Percentiles rank a stretch among this genome's conserved stretches.
phyloP scores from a whole-genome alignment of 2,797 vertebrate species.

The Lagodon rhomboides region DNA sequence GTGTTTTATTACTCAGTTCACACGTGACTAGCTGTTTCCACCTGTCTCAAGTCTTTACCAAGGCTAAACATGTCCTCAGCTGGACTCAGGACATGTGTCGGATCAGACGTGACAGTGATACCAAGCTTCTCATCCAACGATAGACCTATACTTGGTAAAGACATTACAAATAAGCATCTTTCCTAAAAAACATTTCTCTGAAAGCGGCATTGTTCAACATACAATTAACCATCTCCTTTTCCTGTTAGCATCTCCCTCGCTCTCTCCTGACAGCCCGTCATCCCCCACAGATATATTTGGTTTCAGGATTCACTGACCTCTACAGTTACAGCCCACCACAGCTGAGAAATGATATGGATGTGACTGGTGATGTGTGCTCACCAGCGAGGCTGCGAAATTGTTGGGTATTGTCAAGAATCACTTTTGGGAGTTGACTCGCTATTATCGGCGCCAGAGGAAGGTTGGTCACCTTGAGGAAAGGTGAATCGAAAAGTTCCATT shows the following conservation, averaged over 20 bases:
- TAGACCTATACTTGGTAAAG: too few relatives aligned
- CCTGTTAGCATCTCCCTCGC: conserved; percentile 14
- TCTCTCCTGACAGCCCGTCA: conserved; percentile 39
- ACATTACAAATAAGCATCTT: not conserved
- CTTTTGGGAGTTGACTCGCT: conserved; percentile 45
- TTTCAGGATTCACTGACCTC: conserved; percentile 72
- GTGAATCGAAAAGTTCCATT: conserved; percentile 31
- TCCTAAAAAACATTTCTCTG: not conserved
- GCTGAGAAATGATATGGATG: conserved; percentile 65
- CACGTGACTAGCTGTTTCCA: not conserved
- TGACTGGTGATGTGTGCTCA: conserved; percentile 58
- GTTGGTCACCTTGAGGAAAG: conserved; percentile 63
- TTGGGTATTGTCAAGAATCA: conserved; percentile 44
- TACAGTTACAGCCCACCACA: conserved; percentile 52
- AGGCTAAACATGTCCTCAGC: not conserved
- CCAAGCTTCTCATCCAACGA: not conserved
- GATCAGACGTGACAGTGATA: too few relatives aligned
- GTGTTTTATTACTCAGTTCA: not conserved
- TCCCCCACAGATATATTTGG: conserved; percentile 51
- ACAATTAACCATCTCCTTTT: conserved; percentile 17
- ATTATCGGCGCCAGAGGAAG: conserved; percentile 30
- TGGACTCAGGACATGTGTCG: not conserved
- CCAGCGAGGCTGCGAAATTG: conserved; percentile 55
- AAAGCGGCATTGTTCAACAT: not conserved
- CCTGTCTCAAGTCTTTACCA: not conserved